Evolutionary conservation across 2,797 vertebrate genomes (phyloP).

Genomic region (Cichlasoma orientale): DNA sequence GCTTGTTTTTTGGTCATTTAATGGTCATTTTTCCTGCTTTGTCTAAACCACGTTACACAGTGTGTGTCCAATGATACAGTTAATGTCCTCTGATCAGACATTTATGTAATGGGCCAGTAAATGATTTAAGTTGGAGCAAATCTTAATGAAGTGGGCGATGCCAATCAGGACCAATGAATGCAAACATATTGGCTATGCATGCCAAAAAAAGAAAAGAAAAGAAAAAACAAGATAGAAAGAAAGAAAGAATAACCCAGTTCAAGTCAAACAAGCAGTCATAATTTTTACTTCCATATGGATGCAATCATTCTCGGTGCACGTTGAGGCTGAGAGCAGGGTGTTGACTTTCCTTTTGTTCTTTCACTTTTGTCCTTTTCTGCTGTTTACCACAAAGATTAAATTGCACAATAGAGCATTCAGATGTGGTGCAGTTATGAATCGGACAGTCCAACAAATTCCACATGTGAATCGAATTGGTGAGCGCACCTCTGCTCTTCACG

Average conservation of each 20-base stretch:
- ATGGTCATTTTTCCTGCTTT: background rate
- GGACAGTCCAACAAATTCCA: background rate
- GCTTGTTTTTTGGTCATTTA: background rate
- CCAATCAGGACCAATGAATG: conserved; percentile 60
- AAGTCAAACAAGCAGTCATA: conserved; percentile 1
- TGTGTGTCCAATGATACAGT: background rate
- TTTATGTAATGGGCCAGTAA: background rate
- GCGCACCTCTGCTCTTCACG: background rate
- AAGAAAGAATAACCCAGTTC: background rate
- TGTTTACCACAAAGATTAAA: conserved; percentile 3
- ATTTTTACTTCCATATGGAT: conserved; percentile 31
- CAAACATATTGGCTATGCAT: background rate
- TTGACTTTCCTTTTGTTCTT: conserved; percentile 33
- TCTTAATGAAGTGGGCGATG: conserved; percentile 48
- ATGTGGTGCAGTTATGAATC: background rate
- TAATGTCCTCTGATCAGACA: background rate
- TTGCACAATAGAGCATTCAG: background rate
- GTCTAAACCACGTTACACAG: background rate
- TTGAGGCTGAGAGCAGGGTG: conserved; percentile 29
- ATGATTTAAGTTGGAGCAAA: background rate
- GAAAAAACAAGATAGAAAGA: background rate
- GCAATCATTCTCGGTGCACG: conserved; percentile 21
- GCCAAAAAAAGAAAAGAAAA: background rate
- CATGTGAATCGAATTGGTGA: background rate
- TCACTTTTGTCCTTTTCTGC: conserved; percentile 3